Conservation (phyloP, 2,113 vertebrate genomes). For the Stigmatopora nigra region DNA sequence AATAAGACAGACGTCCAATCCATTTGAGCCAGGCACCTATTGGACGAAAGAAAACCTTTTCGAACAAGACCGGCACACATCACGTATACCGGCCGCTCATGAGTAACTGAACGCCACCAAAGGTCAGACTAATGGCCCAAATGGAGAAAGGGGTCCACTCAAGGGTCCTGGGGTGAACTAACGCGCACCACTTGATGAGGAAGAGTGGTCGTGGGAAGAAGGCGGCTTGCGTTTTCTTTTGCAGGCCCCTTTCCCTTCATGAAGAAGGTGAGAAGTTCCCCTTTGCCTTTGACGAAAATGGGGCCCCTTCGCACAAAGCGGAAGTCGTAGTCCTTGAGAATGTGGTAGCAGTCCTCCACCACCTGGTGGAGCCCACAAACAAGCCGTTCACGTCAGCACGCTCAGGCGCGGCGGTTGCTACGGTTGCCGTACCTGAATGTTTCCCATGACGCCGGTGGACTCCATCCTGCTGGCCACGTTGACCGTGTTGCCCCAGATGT, state of each 20-base stretch:
- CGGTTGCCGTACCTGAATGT: slow-evolving; percentile 79
- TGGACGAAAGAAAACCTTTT: too few species aligned
- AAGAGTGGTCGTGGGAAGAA: slow-evolving; percentile 71
- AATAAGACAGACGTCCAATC: too few species aligned
- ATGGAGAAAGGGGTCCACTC: slow-evolving; percentile 2
- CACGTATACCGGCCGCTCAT: not conserved
- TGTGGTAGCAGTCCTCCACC: slow-evolving; percentile 86
- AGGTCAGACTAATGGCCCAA: slow-evolving; percentile 3
- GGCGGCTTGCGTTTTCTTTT: slow-evolving; percentile 65
- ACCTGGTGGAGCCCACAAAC: slow-evolving; percentile 69
- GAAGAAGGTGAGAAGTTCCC: slow-evolving; percentile 92
- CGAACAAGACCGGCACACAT: too few species aligned
- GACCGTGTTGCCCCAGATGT: slow-evolving; percentile 97
- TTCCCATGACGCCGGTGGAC: slow-evolving; percentile 93
- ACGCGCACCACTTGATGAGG: slow-evolving; percentile 79
- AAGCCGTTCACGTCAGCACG: not conserved
- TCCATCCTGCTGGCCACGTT: slow-evolving; percentile 98
- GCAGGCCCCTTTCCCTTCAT: slow-evolving; percentile 81
- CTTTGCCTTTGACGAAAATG: slow-evolving; percentile 93
- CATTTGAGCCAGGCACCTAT: too few species aligned
- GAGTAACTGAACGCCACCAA: slow-evolving; percentile 11
- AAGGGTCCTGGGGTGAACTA: slow-evolving; percentile 4
- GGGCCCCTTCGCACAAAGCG: slow-evolving; percentile 87
- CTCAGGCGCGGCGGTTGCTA: rapidly evolving
- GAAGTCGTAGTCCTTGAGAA: slow-evolving; percentile 87